These are phyloP conservation scores for Campoplex nolae DNA, from an alignment of 2,888 invertebrate species.

Conservation along the genomic window DNA sequence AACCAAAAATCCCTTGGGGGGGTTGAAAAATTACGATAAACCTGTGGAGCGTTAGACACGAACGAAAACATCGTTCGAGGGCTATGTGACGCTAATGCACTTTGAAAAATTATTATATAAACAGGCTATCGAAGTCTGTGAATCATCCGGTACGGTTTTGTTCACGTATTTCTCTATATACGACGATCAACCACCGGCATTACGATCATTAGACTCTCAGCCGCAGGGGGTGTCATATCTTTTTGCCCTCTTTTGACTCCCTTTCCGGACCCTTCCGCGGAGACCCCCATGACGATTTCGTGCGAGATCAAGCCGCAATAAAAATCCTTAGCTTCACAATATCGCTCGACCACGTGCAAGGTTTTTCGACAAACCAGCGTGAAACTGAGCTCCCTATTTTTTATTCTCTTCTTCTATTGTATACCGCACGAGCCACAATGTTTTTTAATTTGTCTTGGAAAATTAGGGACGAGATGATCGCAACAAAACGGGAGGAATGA, in stretches of 20 bases:
- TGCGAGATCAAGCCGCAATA: conserved; percentile 72
- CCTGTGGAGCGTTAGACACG: background rate
- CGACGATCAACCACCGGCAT: conserved; percentile 46
- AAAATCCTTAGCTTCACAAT: conserved; percentile 69
- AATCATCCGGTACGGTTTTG: conserved; percentile 36
- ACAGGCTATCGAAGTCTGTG: conserved; percentile 58
- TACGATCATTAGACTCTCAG: conserved; percentile 53
- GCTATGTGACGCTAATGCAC: conserved; percentile 71
- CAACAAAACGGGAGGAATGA: background rate
- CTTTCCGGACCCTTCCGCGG: conserved; percentile 12
- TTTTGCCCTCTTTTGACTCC: background rate
- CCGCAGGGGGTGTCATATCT: conserved; percentile 28
- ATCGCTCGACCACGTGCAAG: conserved; percentile 41
- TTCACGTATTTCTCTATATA: conserved; percentile 24
- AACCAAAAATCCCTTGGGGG: background rate
- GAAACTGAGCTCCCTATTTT: conserved; percentile 25
- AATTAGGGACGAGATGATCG: background rate
- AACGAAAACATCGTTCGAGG: conserved; percentile 13
- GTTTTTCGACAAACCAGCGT: conserved; percentile 38
- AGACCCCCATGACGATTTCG: conserved; percentile 34
- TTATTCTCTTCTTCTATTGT: background rate
- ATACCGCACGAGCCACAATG: background rate
- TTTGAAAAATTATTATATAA: conserved; percentile 76
- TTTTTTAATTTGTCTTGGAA: conserved; percentile 8
- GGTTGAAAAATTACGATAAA: conserved; percentile 24